Percentiles rank a stretch among this genome's conserved stretches.
These are phyloP conservation scores for Onychomys torridus DNA, from an alignment of 2,797 vertebrate genomes.

Conservation along the genomic window DNA sequence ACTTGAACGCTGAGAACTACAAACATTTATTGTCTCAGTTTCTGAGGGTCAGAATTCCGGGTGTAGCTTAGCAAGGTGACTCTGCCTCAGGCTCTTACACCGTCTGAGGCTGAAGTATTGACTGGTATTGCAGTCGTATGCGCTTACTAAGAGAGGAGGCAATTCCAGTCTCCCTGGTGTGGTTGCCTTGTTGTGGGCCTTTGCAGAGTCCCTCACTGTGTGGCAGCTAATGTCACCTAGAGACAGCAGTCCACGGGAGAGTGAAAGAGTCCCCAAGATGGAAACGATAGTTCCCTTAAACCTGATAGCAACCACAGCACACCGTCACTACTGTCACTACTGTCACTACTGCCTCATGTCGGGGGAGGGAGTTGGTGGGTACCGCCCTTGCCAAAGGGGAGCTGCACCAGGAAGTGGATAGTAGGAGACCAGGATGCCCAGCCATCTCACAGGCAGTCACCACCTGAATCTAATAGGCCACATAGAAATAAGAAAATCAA, in stretches of 20 bases:
- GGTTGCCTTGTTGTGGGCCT: neutral
- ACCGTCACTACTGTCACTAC: neutral
- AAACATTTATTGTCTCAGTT: conserved; percentile 32
- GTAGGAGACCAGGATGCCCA: neutral
- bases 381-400: neutral
- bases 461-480: neutral
- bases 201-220: neutral
- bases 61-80: neutral
- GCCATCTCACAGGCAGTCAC: neutral
- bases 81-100: neutral
- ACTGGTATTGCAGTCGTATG: neutral
- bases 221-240: neutral
- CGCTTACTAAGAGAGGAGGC: neutral
- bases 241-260: conserved; percentile 2
- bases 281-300: neutral
- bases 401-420: neutral
- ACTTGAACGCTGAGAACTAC: neutral
- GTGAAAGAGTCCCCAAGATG: neutral
- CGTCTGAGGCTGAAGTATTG: neutral
- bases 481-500: conserved; percentile 15
- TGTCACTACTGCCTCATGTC: neutral
- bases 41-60: conserved; percentile 20
- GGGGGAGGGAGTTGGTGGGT: conserved; percentile 21
- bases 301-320: conserved; percentile 19
- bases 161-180: neutral